Conservation (phyloP, 2,113 vertebrate species). For the Saguinus imperator region DNA sequence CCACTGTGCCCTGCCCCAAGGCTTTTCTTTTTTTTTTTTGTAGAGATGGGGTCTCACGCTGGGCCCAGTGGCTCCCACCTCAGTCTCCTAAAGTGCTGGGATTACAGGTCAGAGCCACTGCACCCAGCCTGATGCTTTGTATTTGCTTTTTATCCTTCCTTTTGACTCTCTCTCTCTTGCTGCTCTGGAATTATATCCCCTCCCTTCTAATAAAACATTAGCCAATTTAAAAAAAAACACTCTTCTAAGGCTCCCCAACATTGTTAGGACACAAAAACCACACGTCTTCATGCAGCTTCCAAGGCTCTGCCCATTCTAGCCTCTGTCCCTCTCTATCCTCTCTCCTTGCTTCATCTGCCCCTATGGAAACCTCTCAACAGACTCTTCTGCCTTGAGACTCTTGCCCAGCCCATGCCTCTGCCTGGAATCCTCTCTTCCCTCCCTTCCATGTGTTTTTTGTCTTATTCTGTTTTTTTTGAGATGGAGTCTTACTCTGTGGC, state of each 20-base stretch:
- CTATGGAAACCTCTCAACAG: background rate
- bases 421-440: background rate
- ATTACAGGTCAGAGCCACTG: too few relatives aligned
- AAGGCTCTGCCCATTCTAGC: background rate
- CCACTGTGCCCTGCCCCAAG: too few relatives aligned
- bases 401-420: background rate
- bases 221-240: background rate
- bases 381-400: background rate
- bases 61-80: too few relatives aligned
- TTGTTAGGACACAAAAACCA: background rate
- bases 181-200: background rate
- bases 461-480: background rate
- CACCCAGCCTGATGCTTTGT: background rate
- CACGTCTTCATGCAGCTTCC: background rate
- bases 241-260: background rate
- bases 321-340: background rate
- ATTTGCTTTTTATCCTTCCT: slow-evolving; percentile 4
- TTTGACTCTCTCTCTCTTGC: background rate
- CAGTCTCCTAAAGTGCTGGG: too few relatives aligned
- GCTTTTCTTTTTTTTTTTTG: too few relatives aligned
- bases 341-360: background rate
- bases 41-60: too few relatives aligned
- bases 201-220: background rate
- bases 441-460: background rate
- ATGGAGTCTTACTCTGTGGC: too few relatives aligned